phyloP scores from a whole-genome alignment of 2,113 vertebrate genomes.

The Gymnarchus niloticus region DNA sequence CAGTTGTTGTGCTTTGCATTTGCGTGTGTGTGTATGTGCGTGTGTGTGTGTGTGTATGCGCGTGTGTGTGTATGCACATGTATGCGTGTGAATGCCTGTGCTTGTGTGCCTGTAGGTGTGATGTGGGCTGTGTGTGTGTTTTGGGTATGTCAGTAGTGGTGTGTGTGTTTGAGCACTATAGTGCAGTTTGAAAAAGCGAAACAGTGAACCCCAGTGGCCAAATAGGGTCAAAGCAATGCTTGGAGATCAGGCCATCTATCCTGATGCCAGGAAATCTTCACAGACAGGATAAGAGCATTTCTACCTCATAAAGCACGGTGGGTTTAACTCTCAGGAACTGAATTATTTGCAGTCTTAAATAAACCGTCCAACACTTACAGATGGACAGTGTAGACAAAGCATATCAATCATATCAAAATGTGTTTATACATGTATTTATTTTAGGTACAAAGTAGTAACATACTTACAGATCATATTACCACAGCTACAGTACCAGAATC shows the following conservation, averaged over 20 bases:
- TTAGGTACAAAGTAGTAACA: background rate
- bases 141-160: background rate
- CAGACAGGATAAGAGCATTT: background rate
- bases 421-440: background rate
- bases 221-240: background rate
- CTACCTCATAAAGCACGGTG: too few species aligned
- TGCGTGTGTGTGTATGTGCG: background rate
- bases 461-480: background rate
- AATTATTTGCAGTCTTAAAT: background rate
- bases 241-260: background rate
- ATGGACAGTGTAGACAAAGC: background rate
- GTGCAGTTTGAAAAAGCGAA: background rate
- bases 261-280: too few species aligned
- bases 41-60: background rate
- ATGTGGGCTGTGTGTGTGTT: background rate
- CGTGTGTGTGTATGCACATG: background rate
- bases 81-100: background rate
- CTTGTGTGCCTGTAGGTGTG: background rate
- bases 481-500: slow-evolving; percentile 10
- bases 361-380: background rate
- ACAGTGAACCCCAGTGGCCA: background rate
- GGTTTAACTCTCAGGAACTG: background rate
- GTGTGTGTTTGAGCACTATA: background rate
- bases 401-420: background rate
- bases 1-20: too few species aligned